Evolutionary conservation across 2,888 invertebrate species (phyloP).

Genomic region (Steinernema carpocapsae): DNA sequence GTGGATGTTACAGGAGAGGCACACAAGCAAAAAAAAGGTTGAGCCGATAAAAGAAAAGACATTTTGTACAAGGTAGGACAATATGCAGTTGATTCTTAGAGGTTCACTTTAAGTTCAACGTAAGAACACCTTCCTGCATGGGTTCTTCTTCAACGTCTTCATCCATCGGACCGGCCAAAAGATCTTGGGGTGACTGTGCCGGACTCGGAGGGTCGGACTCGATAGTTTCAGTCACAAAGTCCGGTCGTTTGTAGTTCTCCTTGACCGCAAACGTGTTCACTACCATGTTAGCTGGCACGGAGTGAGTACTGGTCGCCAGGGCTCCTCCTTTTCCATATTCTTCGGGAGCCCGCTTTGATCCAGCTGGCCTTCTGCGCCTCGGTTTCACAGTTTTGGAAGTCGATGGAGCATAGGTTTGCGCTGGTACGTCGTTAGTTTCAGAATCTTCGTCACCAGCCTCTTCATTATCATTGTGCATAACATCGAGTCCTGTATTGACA

Average conservation of each 20-base stretch:
- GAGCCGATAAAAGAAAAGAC: neutral
- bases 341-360: neutral
- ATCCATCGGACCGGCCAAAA: slow-evolving; percentile 22
- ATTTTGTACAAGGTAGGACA: neutral
- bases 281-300: slow-evolving; percentile 18
- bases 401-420: slow-evolving; percentile 21
- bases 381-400: neutral
- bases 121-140: neutral
- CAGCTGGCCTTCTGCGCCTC: neutral
- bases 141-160: neutral
- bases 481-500: neutral
- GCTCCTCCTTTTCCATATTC: neutral
- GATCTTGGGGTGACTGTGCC: slow-evolving; percentile 1
- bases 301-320: slow-evolving; percentile 10
- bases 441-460: neutral
- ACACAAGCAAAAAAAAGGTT: neutral
- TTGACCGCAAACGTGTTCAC: slow-evolving; percentile 1
- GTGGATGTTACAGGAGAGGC: neutral
- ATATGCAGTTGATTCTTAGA: neutral
- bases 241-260: neutral
- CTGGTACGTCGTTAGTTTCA: neutral
- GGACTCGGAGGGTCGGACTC: slow-evolving; percentile 24
- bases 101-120: neutral
- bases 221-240: neutral
- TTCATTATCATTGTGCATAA: neutral